Base-by-base conservation (phyloP, 2,113 vertebrate genomes). In the Nanger granti region DNA sequence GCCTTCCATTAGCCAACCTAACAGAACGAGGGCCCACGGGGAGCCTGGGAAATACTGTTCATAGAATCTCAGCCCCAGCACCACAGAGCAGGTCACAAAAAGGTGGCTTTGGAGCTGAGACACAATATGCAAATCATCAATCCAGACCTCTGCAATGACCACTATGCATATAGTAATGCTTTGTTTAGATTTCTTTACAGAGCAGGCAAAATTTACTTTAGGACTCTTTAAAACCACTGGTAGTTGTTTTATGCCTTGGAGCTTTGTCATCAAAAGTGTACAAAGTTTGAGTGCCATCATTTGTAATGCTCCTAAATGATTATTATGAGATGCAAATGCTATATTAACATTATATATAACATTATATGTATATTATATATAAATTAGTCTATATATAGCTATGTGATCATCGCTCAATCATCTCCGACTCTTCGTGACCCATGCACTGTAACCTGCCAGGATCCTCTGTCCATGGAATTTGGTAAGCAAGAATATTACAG, bases 211-310 rank as follows among this genome's bases (percentile, higher is more conserved):
- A 57, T 88, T 84, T 91, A 82, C 44, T 91, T 89, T 62, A 80
- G 90, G 59, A 86, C 5, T 47, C 44, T 62, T 93, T 76, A 83
- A 94, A 96, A 92, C 44, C 4, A 60, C 64, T 89, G 57, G 80
- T 31, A 64, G 37, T 57, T 62, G 7, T 62, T 97, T 96, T 95
- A 54, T 85, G 79, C 5, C 54, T 90, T 95, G 49, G 79, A 69
- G n/a, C 3, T 83, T 90, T 54, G 87, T 69, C 15, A 89, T 92
- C n/a, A 85, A 20, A 82, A 54, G 49, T 8, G 13, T 92, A 12
- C 17, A 79, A 93, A 92, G 37, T 2, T 29, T 76, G 20, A 10
- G 64, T 60, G 1, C 20, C 37, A 12, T 44, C 64, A 47, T 66
- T 88, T 80, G 6, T 73, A 52, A 91, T 52, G 57, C 3, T 29